Evolutionary conservation across 1,140 invertebrate species (phyloP).

Genomic region (Caenorhabditis inopinata): DNA sequence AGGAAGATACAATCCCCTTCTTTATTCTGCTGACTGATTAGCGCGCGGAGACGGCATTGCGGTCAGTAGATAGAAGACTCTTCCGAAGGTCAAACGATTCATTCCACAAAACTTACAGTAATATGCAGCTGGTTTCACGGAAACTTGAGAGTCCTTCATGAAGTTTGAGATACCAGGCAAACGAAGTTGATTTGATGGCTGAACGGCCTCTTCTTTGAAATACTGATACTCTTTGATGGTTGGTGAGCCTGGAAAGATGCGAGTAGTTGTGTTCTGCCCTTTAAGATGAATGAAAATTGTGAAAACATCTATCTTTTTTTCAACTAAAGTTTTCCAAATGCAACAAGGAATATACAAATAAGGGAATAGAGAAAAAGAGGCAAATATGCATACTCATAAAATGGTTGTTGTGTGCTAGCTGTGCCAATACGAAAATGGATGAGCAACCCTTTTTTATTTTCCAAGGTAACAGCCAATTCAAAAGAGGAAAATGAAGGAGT

Average conservation of each 20-base stretch:
- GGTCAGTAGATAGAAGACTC: neutral
- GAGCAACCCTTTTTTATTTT: neutral
- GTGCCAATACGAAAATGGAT: conserved; percentile 16
- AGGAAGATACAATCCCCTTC: conserved; percentile 16
- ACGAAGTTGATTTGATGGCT: neutral
- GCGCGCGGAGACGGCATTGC: conserved; percentile 14
- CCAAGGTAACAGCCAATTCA: too few species aligned
- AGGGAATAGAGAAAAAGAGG: neutral
- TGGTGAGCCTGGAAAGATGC: neutral
- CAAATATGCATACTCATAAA: conserved; percentile 25
- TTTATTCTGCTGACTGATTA: neutral
- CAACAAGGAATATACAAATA: conserved; percentile 31
- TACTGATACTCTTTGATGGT: neutral
- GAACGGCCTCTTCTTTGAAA: neutral
- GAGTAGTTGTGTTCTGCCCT: too few species aligned
- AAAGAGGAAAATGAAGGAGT: too few species aligned
- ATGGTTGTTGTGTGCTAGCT: conserved; percentile 11
- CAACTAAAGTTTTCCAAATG: neutral
- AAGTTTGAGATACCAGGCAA: conserved; percentile 18
- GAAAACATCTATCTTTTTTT: too few species aligned
- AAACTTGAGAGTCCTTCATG: conserved; percentile 28
- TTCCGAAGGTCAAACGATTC: neutral
- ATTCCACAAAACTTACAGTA: neutral
- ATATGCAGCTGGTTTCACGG: conserved; percentile 6
- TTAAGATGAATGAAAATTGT: too few species aligned